Percentiles rank a stretch among this genome's conserved stretches.
phyloP scores from a whole-genome alignment of 37 sponge, comb jelly and placozoan genomes.

The Chondrilla cf. caribensis region DNA sequence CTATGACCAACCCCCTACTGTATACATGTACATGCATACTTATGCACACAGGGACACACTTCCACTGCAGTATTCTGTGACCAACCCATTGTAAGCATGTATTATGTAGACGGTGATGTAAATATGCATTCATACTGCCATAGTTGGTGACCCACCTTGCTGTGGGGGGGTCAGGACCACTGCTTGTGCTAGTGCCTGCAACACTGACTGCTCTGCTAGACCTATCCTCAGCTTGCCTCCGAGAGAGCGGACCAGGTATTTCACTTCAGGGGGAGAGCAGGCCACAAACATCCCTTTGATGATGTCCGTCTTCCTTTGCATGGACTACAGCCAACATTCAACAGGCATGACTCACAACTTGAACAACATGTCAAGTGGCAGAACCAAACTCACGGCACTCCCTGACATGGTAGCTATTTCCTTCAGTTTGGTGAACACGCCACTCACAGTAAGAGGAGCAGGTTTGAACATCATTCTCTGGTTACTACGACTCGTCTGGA shows the following conservation, averaged over 20 bases:
- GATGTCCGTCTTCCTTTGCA: conserved; percentile 76
- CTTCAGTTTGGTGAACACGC: conserved; percentile 81
- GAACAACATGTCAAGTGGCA: background rate
- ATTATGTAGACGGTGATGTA: no score
- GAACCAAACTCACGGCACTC: conserved; percentile 49
- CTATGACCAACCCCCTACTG: no score
- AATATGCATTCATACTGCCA: no score
- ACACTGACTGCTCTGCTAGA: conserved; percentile 95
- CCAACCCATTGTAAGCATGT: no score
- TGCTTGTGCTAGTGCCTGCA: conserved; percentile 89
- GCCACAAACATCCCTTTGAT: conserved; percentile 91
- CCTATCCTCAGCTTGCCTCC: conserved; percentile 96
- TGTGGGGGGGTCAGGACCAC: conserved; percentile 86
- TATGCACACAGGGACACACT: no score
- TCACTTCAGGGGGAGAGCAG: conserved; percentile 77
- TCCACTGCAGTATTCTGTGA: no score
- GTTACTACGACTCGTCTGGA: conserved; percentile 73
- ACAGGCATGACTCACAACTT: background rate
- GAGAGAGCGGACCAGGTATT: conserved; percentile 89
- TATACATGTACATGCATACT: no score
- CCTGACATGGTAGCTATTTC: conserved; percentile 87
- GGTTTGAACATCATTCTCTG: conserved; percentile 97
- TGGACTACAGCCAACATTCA: conserved; percentile 42
- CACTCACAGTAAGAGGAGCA: conserved; percentile 71
- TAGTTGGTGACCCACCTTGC: conserved; percentile 70